Percentiles rank a stretch among this genome's conserved stretches.
These are phyloP conservation scores for Cnemophilus loriae DNA, from an alignment of 2,113 vertebrate species.

Conservation along the genomic window DNA sequence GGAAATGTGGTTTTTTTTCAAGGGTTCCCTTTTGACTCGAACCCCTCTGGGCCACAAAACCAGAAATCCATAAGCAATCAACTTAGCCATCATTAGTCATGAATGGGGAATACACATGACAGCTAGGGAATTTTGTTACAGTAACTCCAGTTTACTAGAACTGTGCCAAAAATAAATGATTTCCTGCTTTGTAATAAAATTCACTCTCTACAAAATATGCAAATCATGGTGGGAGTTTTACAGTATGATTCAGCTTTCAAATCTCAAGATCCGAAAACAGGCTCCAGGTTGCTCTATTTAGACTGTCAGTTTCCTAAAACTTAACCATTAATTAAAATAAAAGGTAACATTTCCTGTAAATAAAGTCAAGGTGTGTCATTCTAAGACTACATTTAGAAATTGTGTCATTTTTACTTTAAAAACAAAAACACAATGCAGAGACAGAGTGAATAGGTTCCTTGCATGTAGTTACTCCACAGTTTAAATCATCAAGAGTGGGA, in stretches of 20 bases:
- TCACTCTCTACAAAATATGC: not conserved
- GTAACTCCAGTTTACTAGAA: not conserved
- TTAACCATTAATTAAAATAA: not conserved
- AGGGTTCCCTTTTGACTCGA: not conserved
- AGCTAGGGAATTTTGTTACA: not conserved
- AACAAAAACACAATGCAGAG: not conserved
- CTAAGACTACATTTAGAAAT: not conserved
- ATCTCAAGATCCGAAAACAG: not conserved
- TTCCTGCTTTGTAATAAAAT: not conserved
- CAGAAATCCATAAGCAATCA: not conserved
- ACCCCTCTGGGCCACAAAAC: not conserved
- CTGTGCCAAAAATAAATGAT: not conserved
- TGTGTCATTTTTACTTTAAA: not conserved
- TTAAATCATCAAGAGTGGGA: not conserved
- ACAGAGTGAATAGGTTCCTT: not conserved
- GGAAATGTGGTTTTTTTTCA: not conserved
- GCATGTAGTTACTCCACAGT: not conserved
- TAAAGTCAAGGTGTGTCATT: not conserved
- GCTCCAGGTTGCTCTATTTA: not conserved
- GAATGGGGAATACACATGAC: not conserved
- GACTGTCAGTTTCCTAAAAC: not conserved
- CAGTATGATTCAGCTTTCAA: not conserved
- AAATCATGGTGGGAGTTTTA: not conserved
- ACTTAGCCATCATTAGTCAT: not conserved
- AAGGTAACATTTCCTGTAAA: not conserved